Percentiles rank a stretch among this genome's conserved stretches.
phyloP scores from a whole-genome alignment of 2,113 vertebrate species.

The Lasiurus cinereus region DNA sequence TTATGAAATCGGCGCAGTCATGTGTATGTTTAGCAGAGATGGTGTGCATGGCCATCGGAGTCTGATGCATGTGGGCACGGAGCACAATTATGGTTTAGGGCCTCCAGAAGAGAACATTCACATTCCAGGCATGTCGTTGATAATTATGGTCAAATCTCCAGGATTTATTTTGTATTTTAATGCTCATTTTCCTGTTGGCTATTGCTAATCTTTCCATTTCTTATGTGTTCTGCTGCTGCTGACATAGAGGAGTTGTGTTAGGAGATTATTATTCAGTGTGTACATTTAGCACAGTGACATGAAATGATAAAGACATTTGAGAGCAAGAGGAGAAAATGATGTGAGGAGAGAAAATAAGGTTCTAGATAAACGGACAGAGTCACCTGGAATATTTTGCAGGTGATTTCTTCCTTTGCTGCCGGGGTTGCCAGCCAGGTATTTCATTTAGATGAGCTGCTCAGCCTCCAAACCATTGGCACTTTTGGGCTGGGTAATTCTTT shows the following conservation, averaged over 20 bases:
- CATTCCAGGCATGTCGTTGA: not conserved
- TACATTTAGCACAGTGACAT: not conserved
- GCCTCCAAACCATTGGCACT: not conserved
- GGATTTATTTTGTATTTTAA: not conserved
- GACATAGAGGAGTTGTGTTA: not conserved
- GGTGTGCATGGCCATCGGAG: not conserved
- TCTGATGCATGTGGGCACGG: not conserved
- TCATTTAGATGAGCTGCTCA: not conserved
- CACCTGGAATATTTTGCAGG: not conserved
- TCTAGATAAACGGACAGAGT: not conserved
- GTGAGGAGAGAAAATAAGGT: not conserved
- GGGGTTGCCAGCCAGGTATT: not conserved
- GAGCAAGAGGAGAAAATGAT: not conserved
- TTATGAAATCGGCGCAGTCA: conserved; percentile 73
- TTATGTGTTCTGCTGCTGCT: conserved; percentile 7
- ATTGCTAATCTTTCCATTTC: not conserved
- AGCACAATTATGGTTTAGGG: not conserved
- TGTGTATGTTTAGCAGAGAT: conserved; percentile 64
- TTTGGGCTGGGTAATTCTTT: not conserved
- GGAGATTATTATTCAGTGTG: not conserved
- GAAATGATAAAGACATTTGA: not conserved
- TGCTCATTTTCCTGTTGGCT: not conserved
- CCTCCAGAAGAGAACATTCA: not conserved
- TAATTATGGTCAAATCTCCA: not conserved
- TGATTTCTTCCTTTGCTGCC: not conserved